Conservation (phyloP, 2,888 invertebrate species). For the Hirtodrosophila trivittata region DNA sequence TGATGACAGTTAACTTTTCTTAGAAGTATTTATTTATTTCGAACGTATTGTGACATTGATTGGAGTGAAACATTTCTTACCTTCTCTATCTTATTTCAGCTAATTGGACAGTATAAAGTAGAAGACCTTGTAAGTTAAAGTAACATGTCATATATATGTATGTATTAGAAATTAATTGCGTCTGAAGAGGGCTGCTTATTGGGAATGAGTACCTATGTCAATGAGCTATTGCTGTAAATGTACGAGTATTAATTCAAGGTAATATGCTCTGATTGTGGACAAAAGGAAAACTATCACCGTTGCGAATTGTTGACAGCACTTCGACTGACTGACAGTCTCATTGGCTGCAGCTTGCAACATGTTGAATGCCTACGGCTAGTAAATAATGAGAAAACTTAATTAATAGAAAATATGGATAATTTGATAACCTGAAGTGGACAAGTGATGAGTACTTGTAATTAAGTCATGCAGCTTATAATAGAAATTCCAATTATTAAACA, state of each 20-base stretch:
- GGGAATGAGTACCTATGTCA: too few relatives aligned
- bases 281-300: too few relatives aligned
- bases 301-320: not conserved
- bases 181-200: too few relatives aligned
- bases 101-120: conserved; percentile 42
- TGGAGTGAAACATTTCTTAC: conserved; percentile 4
- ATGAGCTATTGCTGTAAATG: too few relatives aligned
- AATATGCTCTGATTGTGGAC: too few relatives aligned
- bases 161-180: too few relatives aligned
- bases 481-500: conserved; percentile 13
- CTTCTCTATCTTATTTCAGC: conserved; percentile 36
- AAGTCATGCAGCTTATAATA: not conserved
- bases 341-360: not conserved
- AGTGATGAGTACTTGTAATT: not conserved
- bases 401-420: not conserved
- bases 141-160: too few relatives aligned
- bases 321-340: too few relatives aligned
- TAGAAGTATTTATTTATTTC: too few relatives aligned
- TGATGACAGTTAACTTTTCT: too few relatives aligned
- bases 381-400: conserved; percentile 2
- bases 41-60: too few relatives aligned
- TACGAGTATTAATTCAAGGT: too few relatives aligned
- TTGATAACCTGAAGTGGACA: conserved; percentile 1
- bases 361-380: not conserved
- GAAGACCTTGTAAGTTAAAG: conserved; percentile 59